A percentile compares a stretch with the other conserved stretches of the same genome.
Conservation (phyloP, 92 coral and sea anemone species). For the Epizoanthus scotinus region DNA sequence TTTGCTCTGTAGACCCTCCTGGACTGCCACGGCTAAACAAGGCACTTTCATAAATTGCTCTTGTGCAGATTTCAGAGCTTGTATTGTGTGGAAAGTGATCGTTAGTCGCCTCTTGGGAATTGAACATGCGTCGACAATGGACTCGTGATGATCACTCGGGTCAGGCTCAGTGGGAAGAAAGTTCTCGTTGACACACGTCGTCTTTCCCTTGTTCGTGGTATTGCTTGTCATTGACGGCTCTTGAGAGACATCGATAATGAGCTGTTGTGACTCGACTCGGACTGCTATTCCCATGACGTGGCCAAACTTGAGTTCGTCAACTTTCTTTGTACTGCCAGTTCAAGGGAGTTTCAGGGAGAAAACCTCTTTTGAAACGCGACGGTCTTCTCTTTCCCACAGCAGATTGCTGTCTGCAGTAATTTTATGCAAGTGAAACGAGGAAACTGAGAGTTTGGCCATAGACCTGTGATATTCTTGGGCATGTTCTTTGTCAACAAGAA, state of each 20-base stretch:
- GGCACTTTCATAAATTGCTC: not conserved
- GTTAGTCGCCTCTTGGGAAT: constrained; percentile 2
- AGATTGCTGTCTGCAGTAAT: too few species aligned
- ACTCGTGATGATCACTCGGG: not conserved
- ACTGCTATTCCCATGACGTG: not conserved
- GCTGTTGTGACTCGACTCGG: not conserved
- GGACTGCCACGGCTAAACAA: not conserved
- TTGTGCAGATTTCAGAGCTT: not conserved
- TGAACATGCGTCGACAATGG: not conserved
- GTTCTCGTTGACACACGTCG: not conserved
- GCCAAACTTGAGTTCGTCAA: not conserved
- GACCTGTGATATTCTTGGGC: too few species aligned
- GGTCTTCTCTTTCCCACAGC: too few species aligned
- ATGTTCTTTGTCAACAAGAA: too few species aligned
- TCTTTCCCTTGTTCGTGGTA: not conserved
- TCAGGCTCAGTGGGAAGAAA: not conserved
- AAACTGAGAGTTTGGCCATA: too few species aligned
- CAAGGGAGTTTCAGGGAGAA: too few species aligned
- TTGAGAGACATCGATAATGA: not conserved
- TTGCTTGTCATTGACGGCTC: not conserved
- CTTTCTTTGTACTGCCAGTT: too few species aligned
- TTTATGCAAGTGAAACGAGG: too few species aligned
- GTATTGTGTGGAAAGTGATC: not conserved
- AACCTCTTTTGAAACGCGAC: too few species aligned
- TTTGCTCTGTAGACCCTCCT: not conserved